phyloP scores from a whole-genome alignment of 2,888 invertebrate species.

The Agrotis segetum region DNA sequence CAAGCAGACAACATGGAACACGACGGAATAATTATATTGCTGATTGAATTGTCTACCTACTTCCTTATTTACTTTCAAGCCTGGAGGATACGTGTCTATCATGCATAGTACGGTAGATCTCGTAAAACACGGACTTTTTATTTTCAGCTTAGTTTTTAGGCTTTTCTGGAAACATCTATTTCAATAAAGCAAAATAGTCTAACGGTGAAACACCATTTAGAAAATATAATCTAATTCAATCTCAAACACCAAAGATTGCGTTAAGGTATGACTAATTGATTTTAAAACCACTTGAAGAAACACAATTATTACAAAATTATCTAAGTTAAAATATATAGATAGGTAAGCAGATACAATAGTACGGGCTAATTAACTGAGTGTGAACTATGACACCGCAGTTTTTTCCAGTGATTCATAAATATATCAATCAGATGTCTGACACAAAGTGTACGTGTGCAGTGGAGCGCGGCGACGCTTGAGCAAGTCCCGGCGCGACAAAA shows the following conservation, averaged over 20 bases:
- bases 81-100: no score
- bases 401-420: constrained; percentile 50
- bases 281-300: constrained; percentile 21
- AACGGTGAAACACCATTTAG: neutral
- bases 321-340: constrained; percentile 6
- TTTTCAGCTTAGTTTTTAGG: neutral
- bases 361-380: neutral
- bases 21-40: neutral
- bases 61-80: neutral
- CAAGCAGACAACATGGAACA: neutral
- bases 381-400: constrained; percentile 1
- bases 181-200: neutral
- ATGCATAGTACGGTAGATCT: neutral
- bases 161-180: neutral
- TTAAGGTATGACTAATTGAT: constrained; percentile 30
- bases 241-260: constrained; percentile 16
- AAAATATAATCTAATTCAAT: constrained; percentile 2
- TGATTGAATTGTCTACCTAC: neutral
- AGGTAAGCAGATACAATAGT: neutral
- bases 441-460: constrained; percentile 56
- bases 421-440: constrained; percentile 55
- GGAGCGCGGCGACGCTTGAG: constrained; percentile 78
- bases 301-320: constrained; percentile 23
- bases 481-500: constrained; percentile 84
- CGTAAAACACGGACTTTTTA: no score